Conservation (phyloP, 1,140 invertebrate genomes). For the Phthorimaea operculella region DNA sequence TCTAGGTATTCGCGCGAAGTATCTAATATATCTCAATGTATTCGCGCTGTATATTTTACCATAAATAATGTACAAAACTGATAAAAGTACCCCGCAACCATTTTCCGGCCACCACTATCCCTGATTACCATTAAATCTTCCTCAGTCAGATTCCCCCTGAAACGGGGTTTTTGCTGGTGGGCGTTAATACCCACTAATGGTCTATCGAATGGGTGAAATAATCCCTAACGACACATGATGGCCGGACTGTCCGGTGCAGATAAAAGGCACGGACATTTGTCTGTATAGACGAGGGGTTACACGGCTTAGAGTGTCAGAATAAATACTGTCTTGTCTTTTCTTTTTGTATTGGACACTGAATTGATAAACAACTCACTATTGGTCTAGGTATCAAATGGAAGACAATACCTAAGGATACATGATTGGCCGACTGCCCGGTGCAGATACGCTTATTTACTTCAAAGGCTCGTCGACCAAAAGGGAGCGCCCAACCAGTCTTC, state of each 20-base stretch:
- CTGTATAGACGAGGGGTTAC: not conserved
- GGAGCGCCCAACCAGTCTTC: no score
- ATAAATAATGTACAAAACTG: no score
- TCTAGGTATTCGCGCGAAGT: no score
- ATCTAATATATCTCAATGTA: no score
- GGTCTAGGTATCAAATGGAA: not conserved
- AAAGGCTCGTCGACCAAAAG: no score
- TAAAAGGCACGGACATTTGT: not conserved
- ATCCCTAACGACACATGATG: conserved; percentile 1
- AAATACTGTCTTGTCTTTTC: no score
- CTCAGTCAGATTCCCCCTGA: no score
- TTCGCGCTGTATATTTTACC: no score
- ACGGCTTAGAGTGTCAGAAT: not conserved
- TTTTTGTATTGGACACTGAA: no score
- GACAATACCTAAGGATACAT: not conserved
- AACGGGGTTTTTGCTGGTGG: not conserved
- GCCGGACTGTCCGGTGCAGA: not conserved
- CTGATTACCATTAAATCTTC: no score
- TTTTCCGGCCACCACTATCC: no score
- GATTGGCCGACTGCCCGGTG: not conserved
- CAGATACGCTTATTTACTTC: not conserved
- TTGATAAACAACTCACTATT: not conserved
- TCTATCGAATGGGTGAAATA: not conserved
- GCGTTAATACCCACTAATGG: not conserved
- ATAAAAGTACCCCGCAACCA: no score